These are phyloP conservation scores for Motacilla tschutschensis DNA, from an alignment of 2,113 vertebrate species.

Conservation along the genomic window DNA sequence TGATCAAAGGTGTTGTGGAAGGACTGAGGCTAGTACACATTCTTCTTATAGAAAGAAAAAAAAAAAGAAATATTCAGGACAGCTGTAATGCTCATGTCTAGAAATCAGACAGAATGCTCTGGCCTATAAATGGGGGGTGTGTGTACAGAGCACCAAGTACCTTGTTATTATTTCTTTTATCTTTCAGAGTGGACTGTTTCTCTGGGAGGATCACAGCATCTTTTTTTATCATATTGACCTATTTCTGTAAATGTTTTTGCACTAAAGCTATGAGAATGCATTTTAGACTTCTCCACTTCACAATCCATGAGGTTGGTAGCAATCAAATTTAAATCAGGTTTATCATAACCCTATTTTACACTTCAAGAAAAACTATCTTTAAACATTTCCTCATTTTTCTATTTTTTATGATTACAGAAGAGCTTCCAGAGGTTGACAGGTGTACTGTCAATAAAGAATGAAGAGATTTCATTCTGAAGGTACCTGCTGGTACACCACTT, in stretches of 20 bases:
- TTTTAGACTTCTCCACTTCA: background rate
- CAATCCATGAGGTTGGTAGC: background rate
- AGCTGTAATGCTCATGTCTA: background rate
- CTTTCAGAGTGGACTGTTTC: background rate
- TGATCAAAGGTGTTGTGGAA: constrained; percentile 15
- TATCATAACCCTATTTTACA: background rate
- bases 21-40: background rate
- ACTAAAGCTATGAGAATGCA: background rate
- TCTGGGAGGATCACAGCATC: background rate
- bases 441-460: background rate
- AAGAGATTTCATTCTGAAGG: background rate
- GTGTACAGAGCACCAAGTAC: background rate
- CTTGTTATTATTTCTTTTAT: background rate
- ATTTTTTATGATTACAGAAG: background rate
- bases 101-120: background rate
- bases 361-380: background rate
- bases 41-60: background rate
- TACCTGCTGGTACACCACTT: background rate
- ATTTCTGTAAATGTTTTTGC: background rate
- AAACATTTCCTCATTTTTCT: background rate
- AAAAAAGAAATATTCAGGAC: background rate
- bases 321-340: background rate
- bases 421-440: background rate
- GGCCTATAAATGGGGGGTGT: background rate
- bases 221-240: constrained; percentile 13